A percentile compares a stretch with the other conserved stretches of the same genome.
phyloP scores from a whole-genome alignment of 2,113 vertebrate genomes.

The Aplodontia rufa region DNA sequence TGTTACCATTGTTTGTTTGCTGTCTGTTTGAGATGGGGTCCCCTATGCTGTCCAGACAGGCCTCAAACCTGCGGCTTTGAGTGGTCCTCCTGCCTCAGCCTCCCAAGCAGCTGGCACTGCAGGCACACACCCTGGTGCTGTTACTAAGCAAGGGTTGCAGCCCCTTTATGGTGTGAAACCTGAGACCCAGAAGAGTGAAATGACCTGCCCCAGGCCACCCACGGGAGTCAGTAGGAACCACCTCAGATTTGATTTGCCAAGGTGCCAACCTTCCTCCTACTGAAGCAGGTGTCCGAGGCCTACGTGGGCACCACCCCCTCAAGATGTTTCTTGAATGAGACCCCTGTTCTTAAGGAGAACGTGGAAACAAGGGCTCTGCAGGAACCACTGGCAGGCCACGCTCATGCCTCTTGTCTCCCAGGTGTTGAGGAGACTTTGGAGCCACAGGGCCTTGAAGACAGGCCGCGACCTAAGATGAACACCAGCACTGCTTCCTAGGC shows the following conservation, averaged over 20 bases:
- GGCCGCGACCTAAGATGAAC: background rate
- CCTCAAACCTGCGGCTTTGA: too few relatives aligned
- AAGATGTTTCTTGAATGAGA: background rate
- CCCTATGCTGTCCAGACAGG: background rate
- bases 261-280: background rate
- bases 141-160: background rate
- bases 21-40: background rate
- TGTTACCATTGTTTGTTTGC: background rate
- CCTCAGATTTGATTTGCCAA: background rate
- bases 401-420: background rate
- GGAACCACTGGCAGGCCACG: background rate
- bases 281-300: background rate
- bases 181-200: background rate
- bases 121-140: background rate
- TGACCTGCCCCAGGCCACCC: background rate
- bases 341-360: background rate
- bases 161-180: background rate
- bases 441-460: background rate
- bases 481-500: background rate
- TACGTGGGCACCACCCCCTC: background rate
- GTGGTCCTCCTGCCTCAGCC: background rate
- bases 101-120: background rate
- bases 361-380: background rate
- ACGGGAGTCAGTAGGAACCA: background rate
- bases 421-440: background rate